Conservation (phyloP, 2,888 invertebrate species). For the Tineola bisselliella region DNA sequence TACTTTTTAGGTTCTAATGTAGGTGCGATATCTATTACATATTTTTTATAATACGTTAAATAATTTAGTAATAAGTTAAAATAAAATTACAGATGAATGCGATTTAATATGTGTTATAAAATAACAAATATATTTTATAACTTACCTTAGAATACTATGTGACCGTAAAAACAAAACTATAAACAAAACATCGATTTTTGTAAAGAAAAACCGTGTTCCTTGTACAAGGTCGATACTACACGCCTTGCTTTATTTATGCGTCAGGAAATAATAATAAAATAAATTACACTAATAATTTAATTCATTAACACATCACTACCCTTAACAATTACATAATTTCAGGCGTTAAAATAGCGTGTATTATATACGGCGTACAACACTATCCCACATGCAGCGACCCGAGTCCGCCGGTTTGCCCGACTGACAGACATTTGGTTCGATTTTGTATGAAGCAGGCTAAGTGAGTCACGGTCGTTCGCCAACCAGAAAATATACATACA, state of each 20-base stretch:
- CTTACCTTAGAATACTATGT: background rate
- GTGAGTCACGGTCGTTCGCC: slow-evolving; percentile 13
- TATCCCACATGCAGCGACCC: background rate
- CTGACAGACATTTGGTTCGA: slow-evolving; percentile 22
- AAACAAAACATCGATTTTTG: slow-evolving; percentile 2
- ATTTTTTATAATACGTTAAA: background rate
- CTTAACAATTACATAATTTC: slow-evolving; percentile 9
- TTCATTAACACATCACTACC: slow-evolving; percentile 3
- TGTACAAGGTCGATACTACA: background rate
- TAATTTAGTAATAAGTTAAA: background rate
- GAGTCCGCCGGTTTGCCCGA: slow-evolving; percentile 16
- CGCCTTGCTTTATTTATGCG: background rate
- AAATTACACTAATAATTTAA: background rate
- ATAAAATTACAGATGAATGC: too few relatives aligned
- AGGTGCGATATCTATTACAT: background rate
- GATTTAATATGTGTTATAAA: background rate
- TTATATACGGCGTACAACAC: background rate
- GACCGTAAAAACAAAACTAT: background rate
- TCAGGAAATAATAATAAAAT: background rate
- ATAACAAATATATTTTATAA: background rate
- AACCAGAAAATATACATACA: background rate
- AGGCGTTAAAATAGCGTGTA: background rate
- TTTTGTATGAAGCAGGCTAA: slow-evolving; percentile 23
- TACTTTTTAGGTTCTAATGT: background rate
- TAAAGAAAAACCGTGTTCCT: background rate